A percentile compares a stretch with the other conserved stretches of the same genome.
These are phyloP conservation scores for Drosophila ironensis DNA, from an alignment of 1,140 invertebrate species.

Conservation along the genomic window DNA sequence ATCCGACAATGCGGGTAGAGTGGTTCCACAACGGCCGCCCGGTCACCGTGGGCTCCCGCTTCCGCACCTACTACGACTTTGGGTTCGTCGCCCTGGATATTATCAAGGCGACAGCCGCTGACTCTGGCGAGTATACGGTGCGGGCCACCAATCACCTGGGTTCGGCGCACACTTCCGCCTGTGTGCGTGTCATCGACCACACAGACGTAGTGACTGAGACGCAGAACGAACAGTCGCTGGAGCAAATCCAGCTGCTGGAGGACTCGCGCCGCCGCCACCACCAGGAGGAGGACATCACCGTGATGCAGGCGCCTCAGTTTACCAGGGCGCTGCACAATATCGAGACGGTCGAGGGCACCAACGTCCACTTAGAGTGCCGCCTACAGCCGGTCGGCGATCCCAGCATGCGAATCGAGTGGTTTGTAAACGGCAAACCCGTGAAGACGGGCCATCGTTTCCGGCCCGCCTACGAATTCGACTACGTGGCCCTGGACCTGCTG, in stretches of 20 bases:
- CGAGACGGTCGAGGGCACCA: constrained; percentile 94
- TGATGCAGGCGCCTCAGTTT: constrained; percentile 93
- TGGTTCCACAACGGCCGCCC: constrained; percentile 96
- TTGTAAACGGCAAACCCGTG: constrained; percentile 94
- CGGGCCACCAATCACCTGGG: constrained; percentile 96
- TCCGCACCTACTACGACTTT: constrained; percentile 97
- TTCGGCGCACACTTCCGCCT: constrained; percentile 93
- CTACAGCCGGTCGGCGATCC: constrained; percentile 97
- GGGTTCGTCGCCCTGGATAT: constrained; percentile 96
- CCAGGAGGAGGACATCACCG: constrained; percentile 88
- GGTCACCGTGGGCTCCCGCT: constrained; percentile 93
- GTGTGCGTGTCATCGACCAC: constrained; percentile 91
- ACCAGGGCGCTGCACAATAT: constrained; percentile 94
- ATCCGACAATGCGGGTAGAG: constrained; percentile 97
- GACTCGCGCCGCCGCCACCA: constrained; percentile 88
- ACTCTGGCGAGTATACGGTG: constrained; percentile 97
- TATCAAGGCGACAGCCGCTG: constrained; percentile 91
- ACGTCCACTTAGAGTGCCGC: constrained; percentile 96
- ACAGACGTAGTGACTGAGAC: constrained; percentile 96
- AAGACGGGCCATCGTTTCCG: constrained; percentile 96
- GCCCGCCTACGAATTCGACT: constrained; percentile 98
- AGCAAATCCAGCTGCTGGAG: constrained; percentile 97
- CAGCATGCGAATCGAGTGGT: constrained; percentile 98
- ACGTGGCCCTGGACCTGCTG: constrained; percentile 96
- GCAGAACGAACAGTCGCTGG: constrained; percentile 96